Percentiles rank a stretch among this genome's conserved stretches.
Evolutionary conservation across 2,888 invertebrate genomes (phyloP).

Genomic region (Drosophila meridiana): DNA sequence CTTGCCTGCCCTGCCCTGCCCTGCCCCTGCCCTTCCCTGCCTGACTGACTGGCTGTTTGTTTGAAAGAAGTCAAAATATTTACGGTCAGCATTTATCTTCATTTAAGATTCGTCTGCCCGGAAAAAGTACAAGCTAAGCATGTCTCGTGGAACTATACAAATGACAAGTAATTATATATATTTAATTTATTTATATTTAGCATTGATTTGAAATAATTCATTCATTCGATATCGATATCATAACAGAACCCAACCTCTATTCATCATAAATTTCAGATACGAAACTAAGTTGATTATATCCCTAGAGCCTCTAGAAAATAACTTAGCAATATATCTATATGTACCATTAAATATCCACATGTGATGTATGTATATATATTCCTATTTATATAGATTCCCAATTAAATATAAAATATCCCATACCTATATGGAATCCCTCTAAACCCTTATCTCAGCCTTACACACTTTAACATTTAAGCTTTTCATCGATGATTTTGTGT

Average conservation of each 20-base stretch:
- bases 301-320: not conserved
- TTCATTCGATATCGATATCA: not conserved
- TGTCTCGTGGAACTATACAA: conserved; percentile 30
- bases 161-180: conserved; percentile 28
- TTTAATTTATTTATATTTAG: conserved; percentile 12
- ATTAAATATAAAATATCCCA: no score
- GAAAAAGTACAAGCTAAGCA: conserved; percentile 37
- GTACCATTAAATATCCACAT: no score
- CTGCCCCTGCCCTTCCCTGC: conserved; percentile 7
- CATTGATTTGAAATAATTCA: not conserved
- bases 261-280: not conserved
- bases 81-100: conserved; percentile 74
- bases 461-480: not conserved
- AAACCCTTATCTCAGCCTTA: not conserved
- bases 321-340: no score
- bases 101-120: conserved; percentile 32
- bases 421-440: not conserved
- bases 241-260: not conserved
- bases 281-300: not conserved
- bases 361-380: no score
- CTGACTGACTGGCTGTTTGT: conserved; percentile 3
- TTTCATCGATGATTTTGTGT: not conserved
- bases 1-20: conserved; percentile 3
- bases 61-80: conserved; percentile 70
- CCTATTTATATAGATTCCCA: no score